Percentiles rank a stretch among this genome's conserved stretches.
Conservation (phyloP, 2,797 vertebrate genomes). For the Sus cebifrons region DNA sequence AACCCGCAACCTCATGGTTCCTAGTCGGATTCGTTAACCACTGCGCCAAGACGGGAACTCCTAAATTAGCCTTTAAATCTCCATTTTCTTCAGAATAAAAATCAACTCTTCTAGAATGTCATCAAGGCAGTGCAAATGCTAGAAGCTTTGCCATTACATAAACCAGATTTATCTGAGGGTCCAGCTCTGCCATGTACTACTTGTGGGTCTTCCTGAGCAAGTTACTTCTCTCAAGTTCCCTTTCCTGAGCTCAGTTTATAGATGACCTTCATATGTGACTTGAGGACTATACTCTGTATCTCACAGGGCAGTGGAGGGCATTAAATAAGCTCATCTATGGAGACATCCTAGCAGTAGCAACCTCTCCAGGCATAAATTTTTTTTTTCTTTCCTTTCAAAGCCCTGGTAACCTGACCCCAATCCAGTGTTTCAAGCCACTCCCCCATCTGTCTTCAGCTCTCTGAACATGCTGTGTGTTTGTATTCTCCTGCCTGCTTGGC, state of each 20-base stretch:
- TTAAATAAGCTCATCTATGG: not conserved
- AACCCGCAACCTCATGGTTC: too few species aligned
- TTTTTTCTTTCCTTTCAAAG: not conserved
- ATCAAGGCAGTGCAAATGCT: not conserved
- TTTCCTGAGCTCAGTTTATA: constrained; percentile 27
- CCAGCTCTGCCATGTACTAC: not conserved
- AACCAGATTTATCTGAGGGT: not conserved
- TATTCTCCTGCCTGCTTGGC: not conserved
- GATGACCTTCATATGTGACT: not conserved
- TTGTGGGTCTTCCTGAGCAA: not conserved
- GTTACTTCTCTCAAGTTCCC: not conserved
- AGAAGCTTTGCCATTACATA: not conserved
- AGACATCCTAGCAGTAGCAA: not conserved
- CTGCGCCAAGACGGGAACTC: too few species aligned
- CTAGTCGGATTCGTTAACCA: too few species aligned
- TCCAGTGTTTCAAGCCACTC: not conserved
- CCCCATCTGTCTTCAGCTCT: not conserved
- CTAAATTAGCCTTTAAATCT: not conserved
- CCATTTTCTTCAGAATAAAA: constrained; percentile 14
- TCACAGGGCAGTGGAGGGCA: not conserved
- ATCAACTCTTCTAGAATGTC: not conserved
- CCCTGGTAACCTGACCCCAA: not conserved
- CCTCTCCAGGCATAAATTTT: not conserved
- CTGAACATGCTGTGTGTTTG: not conserved
- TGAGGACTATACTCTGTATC: not conserved